Base-by-base conservation (phyloP, 2,888 invertebrate species). In the Aleiodes leptofemur region DNA sequence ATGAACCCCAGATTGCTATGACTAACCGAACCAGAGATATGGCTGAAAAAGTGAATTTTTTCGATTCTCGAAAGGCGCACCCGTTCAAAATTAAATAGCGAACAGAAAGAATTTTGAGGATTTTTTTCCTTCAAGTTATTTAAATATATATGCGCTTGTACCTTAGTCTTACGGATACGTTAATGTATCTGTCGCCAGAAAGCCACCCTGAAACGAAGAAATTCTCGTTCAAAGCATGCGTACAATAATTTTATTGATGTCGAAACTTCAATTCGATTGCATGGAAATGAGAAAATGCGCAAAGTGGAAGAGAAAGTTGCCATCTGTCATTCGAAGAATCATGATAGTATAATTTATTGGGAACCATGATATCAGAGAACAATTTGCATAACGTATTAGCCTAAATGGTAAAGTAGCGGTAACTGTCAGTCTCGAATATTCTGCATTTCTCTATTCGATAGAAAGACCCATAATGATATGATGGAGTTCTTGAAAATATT, bases 371-470 rank as follows among this genome's bases (percentile, higher is more conserved):
- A 57, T 57, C 6, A 13, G 11, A 11, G 6, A 13, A 13, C 57
- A 16, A 57, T 57, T 57, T 57, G 57, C 57, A 57, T 57, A 57
- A 57, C 57, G 57, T 57, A 57, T 57, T 11, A 57, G 31, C 13
- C n/a, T 6, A 23, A 23, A 23, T 23, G 23, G 23, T 23, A 1
- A 14, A 55, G 29, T 29, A 55, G 3, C 55, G 23, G 16, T 13
- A 29, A 31, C 29, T 57, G 29, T 57, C 31, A 31, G 31, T 13
- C 13, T 57, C 57, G 31, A 57, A 31, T 57, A 31, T 9, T 43
- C 11, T 31, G 31, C 4, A n/a, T 8, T 57, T n/a, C 29, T 13
- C 31, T 31, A 57, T 31, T 57, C 16, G 31, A 5, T 31, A 29
- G 57, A 31, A 11, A 23, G 57, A 11, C 3, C 31, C 4, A 13